Base-by-base conservation (phyloP, 2,888 invertebrate species). In the Xestobium rufovillosum region DNA sequence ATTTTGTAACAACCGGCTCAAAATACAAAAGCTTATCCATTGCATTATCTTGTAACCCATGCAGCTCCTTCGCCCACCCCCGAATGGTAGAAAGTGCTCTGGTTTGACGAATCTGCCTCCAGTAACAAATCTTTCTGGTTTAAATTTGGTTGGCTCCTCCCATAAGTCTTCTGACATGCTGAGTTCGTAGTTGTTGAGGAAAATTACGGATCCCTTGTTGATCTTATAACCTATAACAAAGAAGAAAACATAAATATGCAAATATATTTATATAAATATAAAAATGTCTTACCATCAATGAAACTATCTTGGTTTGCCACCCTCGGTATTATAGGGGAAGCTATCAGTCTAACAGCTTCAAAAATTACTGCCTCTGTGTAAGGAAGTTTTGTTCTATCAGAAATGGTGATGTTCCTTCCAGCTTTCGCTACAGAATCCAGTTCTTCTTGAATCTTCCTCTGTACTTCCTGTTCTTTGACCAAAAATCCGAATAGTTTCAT, bases 11-110 rank as follows among this genome's bases (percentile, higher is more conserved):
- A 77, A 47, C 11, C 69, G 69, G 3, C 72, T 71, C 8, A 77
- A 43, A 3, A 70, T 65, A 2, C 72, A 64, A 49, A 76, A 75
- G 34, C 73, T 69, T 4, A 78, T 54, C 32, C 73, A 66, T 45
- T 77, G 75, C 1, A 79, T 77, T 63, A 80, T 66, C 53, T 76
- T 77, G 61, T 78, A 77, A 1, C 80, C 80, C 73, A 80, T 74
- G 57, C 80, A 80, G 17, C 77, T 75, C 25, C 80, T 63, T 42
- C 74, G 67, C 1, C 80, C 80, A 3, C 75, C 75, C 1, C 78
- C 77, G 56, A 80, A 80, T 0, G 80, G 80, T 12, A 80, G 57
- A 53, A 80, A 80, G 52, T 75, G 68, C 15, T 78, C 75, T 1
- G 80, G 79, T 49, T 79, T 80, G 3, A 65, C 51, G 9, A 80